Evolutionary conservation across 2,888 invertebrate species (phyloP).

Genomic region (Athalia cordata): DNA sequence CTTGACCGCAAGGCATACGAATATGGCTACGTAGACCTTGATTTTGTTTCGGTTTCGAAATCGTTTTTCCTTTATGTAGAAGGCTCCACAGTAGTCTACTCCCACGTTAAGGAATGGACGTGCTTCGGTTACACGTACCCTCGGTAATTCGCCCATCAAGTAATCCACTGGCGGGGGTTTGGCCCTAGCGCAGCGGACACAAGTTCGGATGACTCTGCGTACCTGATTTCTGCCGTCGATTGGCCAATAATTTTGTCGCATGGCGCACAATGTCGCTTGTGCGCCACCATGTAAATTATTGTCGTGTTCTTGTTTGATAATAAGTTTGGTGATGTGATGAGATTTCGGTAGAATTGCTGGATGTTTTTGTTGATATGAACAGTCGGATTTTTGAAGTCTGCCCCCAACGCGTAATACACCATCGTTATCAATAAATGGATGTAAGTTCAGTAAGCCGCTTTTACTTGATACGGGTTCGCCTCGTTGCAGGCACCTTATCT

Average conservation of each 20-base stretch:
- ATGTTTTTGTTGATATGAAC: slow-evolving; percentile 50
- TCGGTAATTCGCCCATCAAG: slow-evolving; percentile 63
- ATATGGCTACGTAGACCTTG: slow-evolving; percentile 62
- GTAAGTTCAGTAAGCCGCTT: slow-evolving; percentile 48
- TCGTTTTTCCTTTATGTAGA: slow-evolving; percentile 54
- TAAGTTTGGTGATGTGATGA: slow-evolving; percentile 53
- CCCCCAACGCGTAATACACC: slow-evolving; percentile 55
- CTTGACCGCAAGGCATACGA: slow-evolving; percentile 61
- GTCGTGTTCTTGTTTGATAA: slow-evolving; percentile 52
- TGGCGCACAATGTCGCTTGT: slow-evolving; percentile 50
- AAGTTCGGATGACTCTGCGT: slow-evolving; percentile 23
- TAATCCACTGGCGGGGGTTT: slow-evolving; percentile 52
- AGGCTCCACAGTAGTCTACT: slow-evolving; percentile 51
- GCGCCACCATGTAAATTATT: slow-evolving; percentile 52
- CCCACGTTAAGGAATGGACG: slow-evolving; percentile 57
- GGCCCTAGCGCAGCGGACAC: slow-evolving; percentile 49
- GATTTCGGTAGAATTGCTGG: slow-evolving; percentile 53
- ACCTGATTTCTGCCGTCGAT: slow-evolving; percentile 40
- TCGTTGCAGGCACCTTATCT: slow-evolving; percentile 37
- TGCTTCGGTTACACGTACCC: slow-evolving; percentile 56
- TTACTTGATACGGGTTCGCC: slow-evolving; percentile 45
- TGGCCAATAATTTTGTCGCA: slow-evolving; percentile 45
- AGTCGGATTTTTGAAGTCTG: slow-evolving; percentile 50
- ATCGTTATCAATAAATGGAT: slow-evolving; percentile 53
- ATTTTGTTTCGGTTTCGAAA: slow-evolving; percentile 53